Conservation (phyloP, 1,140 invertebrate species). For the Drosophila pandora region DNA sequence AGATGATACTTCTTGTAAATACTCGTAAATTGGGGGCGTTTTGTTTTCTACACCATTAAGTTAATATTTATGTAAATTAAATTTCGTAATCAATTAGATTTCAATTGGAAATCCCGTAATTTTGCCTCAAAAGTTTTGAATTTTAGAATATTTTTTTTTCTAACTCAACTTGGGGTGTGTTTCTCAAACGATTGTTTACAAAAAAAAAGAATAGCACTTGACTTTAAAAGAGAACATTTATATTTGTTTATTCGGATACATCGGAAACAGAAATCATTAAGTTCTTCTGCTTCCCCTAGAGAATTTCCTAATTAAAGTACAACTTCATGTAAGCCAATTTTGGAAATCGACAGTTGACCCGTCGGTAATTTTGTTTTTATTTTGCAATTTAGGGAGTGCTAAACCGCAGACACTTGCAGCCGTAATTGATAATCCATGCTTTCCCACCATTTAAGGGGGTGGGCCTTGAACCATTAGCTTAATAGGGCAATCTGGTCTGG, state of each 20-base stretch:
- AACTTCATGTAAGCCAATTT: constrained; percentile 5
- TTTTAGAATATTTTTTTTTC: neutral
- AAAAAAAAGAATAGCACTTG: constrained; percentile 31
- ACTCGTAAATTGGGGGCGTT: neutral
- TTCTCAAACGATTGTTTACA: constrained; percentile 19
- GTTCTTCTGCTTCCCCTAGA: neutral
- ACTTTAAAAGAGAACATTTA: constrained; percentile 27
- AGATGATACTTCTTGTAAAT: neutral
- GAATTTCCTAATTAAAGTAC: constrained; percentile 16
- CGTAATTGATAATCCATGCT: constrained; percentile 44
- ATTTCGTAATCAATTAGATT: neutral
- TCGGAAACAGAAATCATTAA: constrained; percentile 1
- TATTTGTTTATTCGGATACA: neutral
- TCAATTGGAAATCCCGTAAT: neutral
- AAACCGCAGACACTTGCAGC: constrained; percentile 40
- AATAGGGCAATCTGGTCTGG: constrained; percentile 47
- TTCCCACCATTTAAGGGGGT: constrained; percentile 9
- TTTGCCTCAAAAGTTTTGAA: neutral
- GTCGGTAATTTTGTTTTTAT: constrained; percentile 19
- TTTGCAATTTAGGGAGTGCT: constrained; percentile 36
- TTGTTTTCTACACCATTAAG: neutral
- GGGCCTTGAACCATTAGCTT: constrained; percentile 19
- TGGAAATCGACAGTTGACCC: constrained; percentile 16
- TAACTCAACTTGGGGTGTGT: constrained; percentile 4
- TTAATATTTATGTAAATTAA: neutral